Base-by-base conservation (phyloP, 2,888 invertebrate species). In the Caenorhabditis panamensis region DNA sequence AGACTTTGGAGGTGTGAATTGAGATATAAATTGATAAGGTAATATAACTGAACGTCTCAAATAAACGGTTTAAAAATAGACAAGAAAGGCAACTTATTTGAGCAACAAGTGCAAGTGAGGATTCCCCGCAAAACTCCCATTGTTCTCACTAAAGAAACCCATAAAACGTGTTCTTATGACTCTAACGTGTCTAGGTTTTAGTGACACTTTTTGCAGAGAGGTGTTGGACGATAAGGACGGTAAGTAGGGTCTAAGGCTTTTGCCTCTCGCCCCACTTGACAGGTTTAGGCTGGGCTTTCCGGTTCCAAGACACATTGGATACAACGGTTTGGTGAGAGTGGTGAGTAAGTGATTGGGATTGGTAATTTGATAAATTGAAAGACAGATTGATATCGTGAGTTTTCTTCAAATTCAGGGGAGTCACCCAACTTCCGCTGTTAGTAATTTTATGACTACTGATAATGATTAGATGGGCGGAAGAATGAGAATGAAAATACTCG, bases 21-120 rank as follows among this genome's bases (percentile, higher is more conserved):
- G 9, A 31, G 4, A 9, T 6, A 31, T 9, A 31, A 73, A 61
- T 24, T 66, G 64, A 75, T 64, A 41, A 41, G 41, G 13, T 9
- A 6, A 13, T 4, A 31, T 9, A 73, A 64, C 56, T n/a, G 69
- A 69, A 69, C 69, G 18, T 41, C 49, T 64, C 20, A n/a, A n/a
- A n/a, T n/a, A n/a, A n/a, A n/a, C n/a, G 47, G 51, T 59, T 66
- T 75, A 75, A 61, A 61, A 53, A 51, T 75, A 75, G 75, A 59
- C 59, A 31, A 4, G 31, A 31, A 31, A 31, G n/a, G n/a, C n/a
- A n/a, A n/a, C n/a, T n/a, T n/a, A n/a, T n/a, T 24, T 31, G 36
- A n/a, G 13, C 1, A 18, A 13, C 3, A 59, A 22, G n/a, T 24
- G 59, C 37, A 41, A 28, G 22, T 9, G 41, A 41, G 13, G 13